Evolutionary conservation across 2,888 invertebrate genomes (phyloP).

Genomic region (Synergus umbraculus): DNA sequence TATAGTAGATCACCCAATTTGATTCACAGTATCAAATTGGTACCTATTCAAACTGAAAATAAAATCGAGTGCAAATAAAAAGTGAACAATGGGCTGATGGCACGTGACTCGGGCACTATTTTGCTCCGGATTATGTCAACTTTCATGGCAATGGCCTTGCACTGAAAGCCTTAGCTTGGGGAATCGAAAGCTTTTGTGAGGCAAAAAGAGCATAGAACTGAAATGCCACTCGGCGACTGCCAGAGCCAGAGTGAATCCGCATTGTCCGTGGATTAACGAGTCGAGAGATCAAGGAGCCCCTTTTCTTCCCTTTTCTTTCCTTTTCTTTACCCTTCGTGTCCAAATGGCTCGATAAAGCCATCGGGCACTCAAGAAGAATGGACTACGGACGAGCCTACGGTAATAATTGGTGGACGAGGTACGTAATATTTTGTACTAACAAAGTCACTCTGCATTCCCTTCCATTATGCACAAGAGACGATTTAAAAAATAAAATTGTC

Average conservation of each 20-base stretch:
- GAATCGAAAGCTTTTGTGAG: conserved; percentile 18
- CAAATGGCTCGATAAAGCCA: conserved; percentile 31
- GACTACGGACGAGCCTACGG: not conserved
- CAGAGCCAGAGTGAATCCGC: conserved; percentile 59
- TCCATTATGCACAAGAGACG: not conserved
- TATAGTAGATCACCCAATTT: no score
- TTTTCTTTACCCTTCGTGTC: not conserved
- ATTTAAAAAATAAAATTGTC: not conserved
- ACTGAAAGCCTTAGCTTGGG: conserved; percentile 8
- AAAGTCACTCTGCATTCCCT: not conserved
- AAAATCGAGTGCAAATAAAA: not conserved
- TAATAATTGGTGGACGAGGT: conserved; percentile 10
- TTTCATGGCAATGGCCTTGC: conserved; percentile 36
- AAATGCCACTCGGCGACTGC: conserved; percentile 55
- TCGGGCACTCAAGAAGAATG: conserved; percentile 8
- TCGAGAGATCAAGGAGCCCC: conserved; percentile 48
- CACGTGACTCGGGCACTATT: conserved; percentile 21
- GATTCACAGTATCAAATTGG: not conserved
- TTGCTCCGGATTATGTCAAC: conserved; percentile 28
- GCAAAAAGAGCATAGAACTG: conserved; percentile 55
- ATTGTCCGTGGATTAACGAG: conserved; percentile 71
- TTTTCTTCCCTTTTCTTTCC: conserved; percentile 33
- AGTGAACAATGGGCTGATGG: conserved; percentile 20
- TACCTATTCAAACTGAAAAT: not conserved
- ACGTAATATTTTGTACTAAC: not conserved